Percentiles rank a stretch among this genome's conserved stretches.
Evolutionary conservation across 2,888 invertebrate species (phyloP).

Genomic region (Azorinus chamasolen): DNA sequence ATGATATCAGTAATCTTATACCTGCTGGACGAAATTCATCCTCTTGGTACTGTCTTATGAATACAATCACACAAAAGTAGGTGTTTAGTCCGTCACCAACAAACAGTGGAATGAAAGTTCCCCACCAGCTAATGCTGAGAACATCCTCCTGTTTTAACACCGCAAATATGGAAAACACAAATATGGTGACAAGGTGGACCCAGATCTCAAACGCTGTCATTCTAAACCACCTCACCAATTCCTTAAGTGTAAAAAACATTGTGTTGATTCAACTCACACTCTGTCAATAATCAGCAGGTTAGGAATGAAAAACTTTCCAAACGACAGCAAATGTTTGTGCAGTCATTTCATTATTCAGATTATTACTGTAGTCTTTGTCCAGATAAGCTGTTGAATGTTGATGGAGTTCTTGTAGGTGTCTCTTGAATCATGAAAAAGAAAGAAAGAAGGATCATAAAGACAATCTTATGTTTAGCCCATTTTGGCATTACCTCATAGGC

Average conservation of each 20-base stretch:
- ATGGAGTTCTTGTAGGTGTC: too few species aligned
- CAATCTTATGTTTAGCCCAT: too few species aligned
- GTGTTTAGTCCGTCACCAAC: slow-evolving; percentile 96
- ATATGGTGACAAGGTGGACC: slow-evolving; percentile 93
- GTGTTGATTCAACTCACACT: background rate
- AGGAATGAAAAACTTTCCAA: too few species aligned
- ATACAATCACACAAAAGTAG: slow-evolving; percentile 98
- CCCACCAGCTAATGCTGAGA: slow-evolving; percentile 92
- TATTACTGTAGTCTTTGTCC: too few species aligned
- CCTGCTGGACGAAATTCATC: slow-evolving; percentile 89
- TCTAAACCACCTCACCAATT: slow-evolving; percentile 97
- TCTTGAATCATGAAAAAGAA: too few species aligned
- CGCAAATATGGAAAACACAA: slow-evolving; percentile 94
- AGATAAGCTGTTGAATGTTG: too few species aligned
- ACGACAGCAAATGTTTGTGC: too few species aligned
- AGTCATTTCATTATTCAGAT: too few species aligned
- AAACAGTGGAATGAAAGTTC: slow-evolving; percentile 96
- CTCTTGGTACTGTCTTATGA: slow-evolving; percentile 96
- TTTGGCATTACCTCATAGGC: too few species aligned
- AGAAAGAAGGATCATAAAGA: too few species aligned
- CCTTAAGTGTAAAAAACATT: slow-evolving; percentile 95
- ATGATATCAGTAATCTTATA: slow-evolving; percentile 93
- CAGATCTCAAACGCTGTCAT: slow-evolving; percentile 98
- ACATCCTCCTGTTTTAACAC: slow-evolving; percentile 92
- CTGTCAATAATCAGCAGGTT: too few species aligned